Base-by-base conservation (phyloP, 2,113 vertebrate genomes). In the Chiloscyllium plagiosum region DNA sequence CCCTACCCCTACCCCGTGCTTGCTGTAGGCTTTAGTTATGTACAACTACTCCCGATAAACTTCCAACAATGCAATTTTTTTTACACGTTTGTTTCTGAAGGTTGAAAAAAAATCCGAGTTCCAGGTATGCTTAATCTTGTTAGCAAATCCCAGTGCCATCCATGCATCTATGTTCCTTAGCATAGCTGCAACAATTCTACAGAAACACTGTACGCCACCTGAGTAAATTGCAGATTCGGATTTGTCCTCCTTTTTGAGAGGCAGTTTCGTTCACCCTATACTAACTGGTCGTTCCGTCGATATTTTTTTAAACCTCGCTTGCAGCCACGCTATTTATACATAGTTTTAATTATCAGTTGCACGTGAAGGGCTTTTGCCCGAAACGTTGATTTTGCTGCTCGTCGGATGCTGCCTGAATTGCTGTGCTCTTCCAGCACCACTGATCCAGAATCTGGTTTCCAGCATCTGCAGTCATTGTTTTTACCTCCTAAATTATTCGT, bases 11-110 rank as follows among this genome's bases (percentile, higher is more conserved):
- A 22, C 72, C 8, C 26, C 10, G 37, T 95, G 69, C 52, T 80
- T 15, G 80, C 90, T 96, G 50, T 50, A 96, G 96, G 97, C 96
- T 96, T 50, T 80, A 76, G 76, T 83, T 85, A 47, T 95, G 37
- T 76, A 72, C 87, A 61, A 95, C 96, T 72, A 72, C 29, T 72
- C 37, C 94, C 68, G 72, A 76, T 24, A 70, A 95, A 95, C 47
- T 52, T 24, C 33, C 68, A 95, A 72, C 69, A 72, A 24, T 26
- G 37, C 68, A 70, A n/a, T n/a, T n/a, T 93, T 66, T 72, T 95
- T 52, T 0, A 12, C 37, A 37, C 69, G 6, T 12, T 80, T 89
- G 7, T 92, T 65, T 92, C 29, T 92, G 20, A 37, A 3, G 37
- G 90, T 37, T 3, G 65, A 65, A 69, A 94, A 66, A 89, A 20